Evolutionary conservation across 1,140 invertebrate species (phyloP), one percentile per base, ranked within the genome.

Genomic region (Pteromalus puparum): DNA sequence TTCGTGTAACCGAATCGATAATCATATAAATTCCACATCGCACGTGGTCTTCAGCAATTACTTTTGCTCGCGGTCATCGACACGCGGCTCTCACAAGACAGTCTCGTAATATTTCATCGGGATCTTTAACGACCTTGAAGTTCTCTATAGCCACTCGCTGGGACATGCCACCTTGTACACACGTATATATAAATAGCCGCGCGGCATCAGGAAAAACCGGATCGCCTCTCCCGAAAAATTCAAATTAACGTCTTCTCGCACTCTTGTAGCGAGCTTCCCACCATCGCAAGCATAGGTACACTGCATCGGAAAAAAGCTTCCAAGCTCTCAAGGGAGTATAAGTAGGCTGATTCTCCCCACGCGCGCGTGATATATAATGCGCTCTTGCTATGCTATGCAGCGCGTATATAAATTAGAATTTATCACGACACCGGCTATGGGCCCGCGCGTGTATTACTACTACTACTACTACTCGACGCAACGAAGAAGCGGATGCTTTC

Each of bases 61-160:
- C 13, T 2, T 9, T 21, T n/a, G 42, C 42, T 24, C 6, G 34
- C 61, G 77, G 77, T 68, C 61, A 79, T 67, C 24, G 61, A 68
- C 77, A 24, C 61, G 38, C 38, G 21, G 53, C 53, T 61, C 18
- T 61, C 53, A 61, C 13, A 21, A 18, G 21, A 74, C 15, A 38
- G 10, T 10, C 26, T 65, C 61, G 61, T 42, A 67, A 38, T 68
- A 67, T 68, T 79, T 79, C 34, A 68, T 79, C 5, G 65, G 15
- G 53, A 68, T 68, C 53, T 79, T 79, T 79, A 79, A 79, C 61
- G 77, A 68, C 28, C 77, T 68, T 79, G 21, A 4, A 48, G 15
- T 21, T 6, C 53, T 61, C 53, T 61, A 34, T 61, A 61, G 18
- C 6, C 18, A 9, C 53, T 61, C 18, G 21, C 53, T 61, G 15